Conservation (phyloP, 2,113 vertebrate species). For the Lamprologus ornatipinnis region DNA sequence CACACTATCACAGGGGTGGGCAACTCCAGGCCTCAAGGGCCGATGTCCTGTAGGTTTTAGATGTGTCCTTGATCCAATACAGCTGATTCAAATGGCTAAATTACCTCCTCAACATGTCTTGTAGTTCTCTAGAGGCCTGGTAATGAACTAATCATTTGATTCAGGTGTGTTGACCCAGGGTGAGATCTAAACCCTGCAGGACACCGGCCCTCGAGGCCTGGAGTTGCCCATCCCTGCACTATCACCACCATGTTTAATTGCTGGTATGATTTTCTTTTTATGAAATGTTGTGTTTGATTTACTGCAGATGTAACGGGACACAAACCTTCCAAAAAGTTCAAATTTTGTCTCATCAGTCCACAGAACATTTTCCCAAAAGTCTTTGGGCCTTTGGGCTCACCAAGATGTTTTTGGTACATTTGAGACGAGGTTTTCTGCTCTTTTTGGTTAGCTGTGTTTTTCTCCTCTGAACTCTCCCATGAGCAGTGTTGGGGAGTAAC, state of each 20-base stretch:
- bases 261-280: not conserved
- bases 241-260: not conserved
- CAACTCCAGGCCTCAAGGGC: not conserved
- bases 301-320: not conserved
- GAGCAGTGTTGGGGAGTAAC: too few species aligned
- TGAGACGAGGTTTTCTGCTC: accelerated
- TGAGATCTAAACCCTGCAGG: not conserved
- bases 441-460: not conserved
- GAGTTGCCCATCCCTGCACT: not conserved
- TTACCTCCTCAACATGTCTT: not conserved
- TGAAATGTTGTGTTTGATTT: not conserved
- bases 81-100: not conserved
- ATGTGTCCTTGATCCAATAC: not conserved
- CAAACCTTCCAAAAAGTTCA: not conserved
- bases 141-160: not conserved
- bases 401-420: not conserved
- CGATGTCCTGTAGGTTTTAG: not conserved
- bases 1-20: not conserved
- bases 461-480: not conserved
- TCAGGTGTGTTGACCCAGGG: not conserved
- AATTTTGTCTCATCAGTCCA: not conserved
- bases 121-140: not conserved
- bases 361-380: not conserved
- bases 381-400: not conserved
- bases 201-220: not conserved